Conservation (phyloP, 2,113 vertebrate species). For the Aldabrachelys gigantea region DNA sequence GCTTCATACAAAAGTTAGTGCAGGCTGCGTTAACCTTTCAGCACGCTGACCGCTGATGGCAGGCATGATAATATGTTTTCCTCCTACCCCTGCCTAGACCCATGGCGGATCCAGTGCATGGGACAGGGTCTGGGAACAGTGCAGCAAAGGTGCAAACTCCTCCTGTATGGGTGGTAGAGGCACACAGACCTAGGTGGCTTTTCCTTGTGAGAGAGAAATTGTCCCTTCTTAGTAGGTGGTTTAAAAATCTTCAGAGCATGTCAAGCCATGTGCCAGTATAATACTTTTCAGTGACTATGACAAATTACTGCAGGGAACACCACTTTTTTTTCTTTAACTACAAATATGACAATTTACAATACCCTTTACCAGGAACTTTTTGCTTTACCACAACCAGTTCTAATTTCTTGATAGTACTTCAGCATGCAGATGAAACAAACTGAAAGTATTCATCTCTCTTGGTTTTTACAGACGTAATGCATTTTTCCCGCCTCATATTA, state of each 20-base stretch:
- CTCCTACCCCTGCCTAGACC: background rate
- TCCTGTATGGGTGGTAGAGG: background rate
- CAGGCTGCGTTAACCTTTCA: background rate
- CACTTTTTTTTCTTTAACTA: slow-evolving; percentile 17
- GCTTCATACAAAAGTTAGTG: fast-evolving
- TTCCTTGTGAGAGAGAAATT: background rate
- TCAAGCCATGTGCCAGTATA: slow-evolving; percentile 12
- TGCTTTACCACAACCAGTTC: background rate
- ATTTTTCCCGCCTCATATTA: background rate
- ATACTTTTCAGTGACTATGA: slow-evolving; percentile 57
- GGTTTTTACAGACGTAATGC: background rate
- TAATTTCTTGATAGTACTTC: slow-evolving; percentile 38
- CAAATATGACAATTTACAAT: slow-evolving; percentile 41
- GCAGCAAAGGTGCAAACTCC: background rate
- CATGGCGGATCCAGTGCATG: background rate
- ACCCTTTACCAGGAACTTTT: background rate
- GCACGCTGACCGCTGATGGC: background rate
- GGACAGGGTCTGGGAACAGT: background rate
- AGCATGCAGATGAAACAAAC: slow-evolving; percentile 38
- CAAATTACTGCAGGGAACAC: slow-evolving; percentile 61
- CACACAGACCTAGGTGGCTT: slow-evolving; percentile 10
- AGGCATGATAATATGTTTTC: background rate
- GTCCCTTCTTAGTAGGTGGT: slow-evolving; percentile 35
- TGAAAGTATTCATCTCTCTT: slow-evolving; percentile 15
- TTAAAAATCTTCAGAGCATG: slow-evolving; percentile 62